Conservation (phyloP, 2,888 invertebrate genomes). For the Myathropa florea region DNA sequence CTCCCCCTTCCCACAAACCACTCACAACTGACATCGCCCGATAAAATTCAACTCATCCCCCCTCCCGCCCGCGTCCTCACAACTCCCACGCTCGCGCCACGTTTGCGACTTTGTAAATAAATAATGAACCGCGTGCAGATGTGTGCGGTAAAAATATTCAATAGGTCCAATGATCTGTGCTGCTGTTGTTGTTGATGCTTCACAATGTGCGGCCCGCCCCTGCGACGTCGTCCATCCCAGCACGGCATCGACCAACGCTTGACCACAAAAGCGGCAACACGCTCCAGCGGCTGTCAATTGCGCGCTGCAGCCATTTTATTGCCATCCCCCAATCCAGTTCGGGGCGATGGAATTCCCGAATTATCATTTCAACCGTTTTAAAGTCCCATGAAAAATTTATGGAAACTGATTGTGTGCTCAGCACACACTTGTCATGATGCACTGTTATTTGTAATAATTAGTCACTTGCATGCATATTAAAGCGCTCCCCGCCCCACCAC, state of each 20-base stretch:
- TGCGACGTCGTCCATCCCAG: neutral
- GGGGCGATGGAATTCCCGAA: neutral
- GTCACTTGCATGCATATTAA: constrained; percentile 62
- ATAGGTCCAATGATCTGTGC: constrained; percentile 53
- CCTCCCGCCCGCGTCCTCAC: neutral
- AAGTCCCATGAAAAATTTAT: constrained; percentile 52
- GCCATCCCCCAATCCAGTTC: neutral
- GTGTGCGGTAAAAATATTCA: constrained; percentile 49
- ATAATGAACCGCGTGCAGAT: constrained; percentile 58
- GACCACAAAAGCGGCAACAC: constrained; percentile 39
- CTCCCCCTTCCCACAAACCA: neutral
- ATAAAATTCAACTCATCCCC: neutral
- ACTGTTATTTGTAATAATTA: constrained; percentile 58
- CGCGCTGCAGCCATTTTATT: constrained; percentile 15
- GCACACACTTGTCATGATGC: constrained; percentile 40
- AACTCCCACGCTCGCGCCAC: neutral
- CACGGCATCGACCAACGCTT: constrained; percentile 29
- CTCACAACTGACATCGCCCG: neutral
- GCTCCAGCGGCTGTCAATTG: constrained; percentile 43
- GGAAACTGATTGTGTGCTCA: constrained; percentile 35
- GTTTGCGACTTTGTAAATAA: constrained; percentile 39
- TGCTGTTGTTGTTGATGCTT: constrained; percentile 50
- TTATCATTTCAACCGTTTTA: constrained; percentile 37
- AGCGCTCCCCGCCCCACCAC: constrained; percentile 15
- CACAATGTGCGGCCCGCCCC: too few relatives aligned